These are phyloP conservation scores for Trinectes maculatus DNA, from an alignment of 2,113 vertebrate genomes.

Conservation along the genomic window DNA sequence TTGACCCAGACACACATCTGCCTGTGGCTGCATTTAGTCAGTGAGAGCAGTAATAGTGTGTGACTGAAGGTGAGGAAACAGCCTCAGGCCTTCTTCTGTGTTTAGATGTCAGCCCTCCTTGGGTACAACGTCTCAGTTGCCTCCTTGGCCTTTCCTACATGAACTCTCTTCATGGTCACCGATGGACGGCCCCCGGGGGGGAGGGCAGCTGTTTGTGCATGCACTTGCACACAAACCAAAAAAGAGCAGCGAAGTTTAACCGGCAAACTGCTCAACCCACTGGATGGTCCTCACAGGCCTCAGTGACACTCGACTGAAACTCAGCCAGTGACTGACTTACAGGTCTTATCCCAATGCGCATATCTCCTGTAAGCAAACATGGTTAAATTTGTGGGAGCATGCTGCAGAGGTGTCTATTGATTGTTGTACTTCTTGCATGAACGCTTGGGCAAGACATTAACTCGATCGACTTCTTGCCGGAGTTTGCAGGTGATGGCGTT, in stretches of 20 bases:
- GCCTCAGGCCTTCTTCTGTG: constrained; percentile 67
- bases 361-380: constrained; percentile 58
- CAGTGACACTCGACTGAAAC: neutral
- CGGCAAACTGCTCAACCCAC: neutral
- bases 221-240: constrained; percentile 2
- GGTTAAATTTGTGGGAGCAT: constrained; percentile 63
- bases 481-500: neutral
- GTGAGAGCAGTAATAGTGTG: constrained; percentile 79
- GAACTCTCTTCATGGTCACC: constrained; percentile 52
- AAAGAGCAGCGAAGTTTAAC: constrained; percentile 17
- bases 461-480: constrained; percentile 72
- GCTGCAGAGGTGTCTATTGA: constrained; percentile 79
- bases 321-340: too few relatives aligned
- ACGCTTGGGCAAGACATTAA: constrained; percentile 63
- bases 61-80: constrained; percentile 79
- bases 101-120: constrained; percentile 74
- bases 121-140: constrained; percentile 58
- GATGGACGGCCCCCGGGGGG: constrained; percentile 47
- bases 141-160: constrained; percentile 59
- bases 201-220: constrained; percentile 47
- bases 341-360: constrained; percentile 46
- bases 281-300: constrained; percentile 2
- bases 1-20: constrained; percentile 67
- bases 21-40: constrained; percentile 71
- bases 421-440: constrained; percentile 76